Evolutionary conservation across 2,113 vertebrate genomes (phyloP), one percentile per base, ranked within the genome.

Genomic region (Pedetes capensis): DNA sequence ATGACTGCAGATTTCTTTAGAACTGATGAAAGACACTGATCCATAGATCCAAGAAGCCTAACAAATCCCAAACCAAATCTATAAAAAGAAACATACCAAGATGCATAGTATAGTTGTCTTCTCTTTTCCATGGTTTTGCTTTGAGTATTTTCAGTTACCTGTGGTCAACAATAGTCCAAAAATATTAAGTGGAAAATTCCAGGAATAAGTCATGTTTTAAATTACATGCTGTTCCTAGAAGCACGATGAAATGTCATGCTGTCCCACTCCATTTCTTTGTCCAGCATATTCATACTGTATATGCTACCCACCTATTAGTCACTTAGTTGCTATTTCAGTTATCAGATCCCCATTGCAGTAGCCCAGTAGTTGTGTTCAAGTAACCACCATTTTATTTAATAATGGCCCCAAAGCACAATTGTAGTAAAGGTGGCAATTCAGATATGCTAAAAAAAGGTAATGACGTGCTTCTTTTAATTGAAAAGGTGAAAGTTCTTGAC

Each of bases 21-120:
- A 90, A 81, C 49, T 76, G 61, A 69, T 87, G 51, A 91, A 93
- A 87, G 49, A 44, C 9, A 87, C 6, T 81, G 39, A 91, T 69
- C 66, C 68, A 91, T 87, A 90, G 42, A 80, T 86, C 42, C 37
- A 90, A 51, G 39, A 66, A 87, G 69, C 59, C 53, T 20, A 87
- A 82, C n/a, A 93, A 63, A 95, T 42, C 39, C 32, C 57, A 89
- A 85, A 80, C 25, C 78, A 22, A 17, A 83, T 87, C 71, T 63
- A 64, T 87, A 92, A 76, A 80, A 93, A 80, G 64, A 91, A 87
- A 66, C 6, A 29, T 42, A 57, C 25, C 42, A 72, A 72, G 34
- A 44, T 72, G 22, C 2, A 34, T 32, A 51, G 23, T 75, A 18
- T 32, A 75, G 16, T 18, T 51, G 32, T 51, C 14, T 69, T 69